Evolutionary conservation across 2,888 invertebrate species (phyloP), one percentile per base, ranked within the genome.

Genomic region (Eulithis prunata): DNA sequence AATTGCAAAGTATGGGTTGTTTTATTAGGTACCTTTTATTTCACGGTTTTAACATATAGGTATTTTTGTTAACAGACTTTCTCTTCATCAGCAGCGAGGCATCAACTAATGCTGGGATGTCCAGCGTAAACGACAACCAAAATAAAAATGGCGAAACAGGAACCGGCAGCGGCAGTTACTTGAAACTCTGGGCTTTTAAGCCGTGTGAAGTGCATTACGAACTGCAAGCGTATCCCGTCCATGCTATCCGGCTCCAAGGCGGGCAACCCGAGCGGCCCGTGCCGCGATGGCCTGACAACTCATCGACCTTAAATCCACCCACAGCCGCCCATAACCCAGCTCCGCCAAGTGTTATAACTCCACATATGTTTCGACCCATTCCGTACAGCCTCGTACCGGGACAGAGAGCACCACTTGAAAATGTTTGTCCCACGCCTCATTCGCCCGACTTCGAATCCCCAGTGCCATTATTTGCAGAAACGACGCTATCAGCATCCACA

Each of bases 81-180:
- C 3, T 62, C 32, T 62, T 62, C 28, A 55, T 52, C 36, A 66
- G 59, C 51, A 59, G 56, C 38, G 58, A 58, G 21, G 62, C 54
- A 45, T 32, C 63, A 47, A 14, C 49, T 1, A 36, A 47, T 36
- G 36, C 47, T 32, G 58, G 49, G 8, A 14, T 38, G 32, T 46
- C 46, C 3, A 36, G 28, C 14, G 43, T 54, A 2, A 57, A 10
- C 11, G 6, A 41, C 51, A 6, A 13, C 0, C 12, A 38, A 12
- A 36, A 36, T 14, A 43, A 13, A 8, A 38, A 36, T 0, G n/a
- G 43, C 11, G 49, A 49, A 11, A n/a, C 36, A 13, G 11, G n/a
- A 4, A 4, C n/a, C 21, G 12, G 5, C 45, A 32, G 53, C 62
- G 51, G 47, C 12, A 38, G 14, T n/a, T 56, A 41, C 43, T 4